phyloP scores from a whole-genome alignment of 2,797 vertebrate genomes.

The Anas georgica region DNA sequence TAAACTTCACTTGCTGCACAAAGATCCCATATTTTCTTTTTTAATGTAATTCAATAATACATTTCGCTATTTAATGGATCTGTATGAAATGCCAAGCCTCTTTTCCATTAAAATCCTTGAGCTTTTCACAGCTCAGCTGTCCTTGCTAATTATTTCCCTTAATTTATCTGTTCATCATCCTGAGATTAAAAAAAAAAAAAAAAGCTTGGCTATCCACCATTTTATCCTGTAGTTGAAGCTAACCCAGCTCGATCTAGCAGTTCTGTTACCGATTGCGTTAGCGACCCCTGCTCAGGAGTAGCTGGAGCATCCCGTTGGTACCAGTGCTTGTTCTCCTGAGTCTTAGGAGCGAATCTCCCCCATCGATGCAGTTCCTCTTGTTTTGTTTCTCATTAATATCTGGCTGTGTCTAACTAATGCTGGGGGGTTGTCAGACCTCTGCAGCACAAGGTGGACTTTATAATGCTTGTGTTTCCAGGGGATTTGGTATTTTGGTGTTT shows the following conservation, averaged over 20 bases:
- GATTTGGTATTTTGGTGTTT: too few relatives aligned
- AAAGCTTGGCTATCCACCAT: background rate
- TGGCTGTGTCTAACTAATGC: background rate
- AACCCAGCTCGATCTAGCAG: background rate
- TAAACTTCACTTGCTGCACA: background rate
- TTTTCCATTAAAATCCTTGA: background rate
- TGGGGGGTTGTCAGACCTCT: background rate
- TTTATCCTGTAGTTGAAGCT: constrained; percentile 11
- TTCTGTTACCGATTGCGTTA: background rate
- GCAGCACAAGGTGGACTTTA: background rate
- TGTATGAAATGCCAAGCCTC: background rate
- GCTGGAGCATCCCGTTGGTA: background rate
- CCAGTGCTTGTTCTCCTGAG: background rate
- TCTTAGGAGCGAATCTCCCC: background rate
- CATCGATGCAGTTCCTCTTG: background rate
- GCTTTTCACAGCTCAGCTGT: constrained; percentile 9
- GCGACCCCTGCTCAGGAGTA: background rate
- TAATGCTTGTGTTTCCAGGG: background rate
- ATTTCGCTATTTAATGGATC: background rate
- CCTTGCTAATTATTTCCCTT: constrained; percentile 12
- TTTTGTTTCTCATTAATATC: background rate
- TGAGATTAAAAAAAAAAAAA: background rate
- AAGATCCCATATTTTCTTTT: background rate
- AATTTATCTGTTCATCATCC: background rate
- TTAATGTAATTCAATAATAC: background rate